These are phyloP conservation scores for Drepana falcataria DNA, from an alignment of 2,888 invertebrate species.

Conservation along the genomic window DNA sequence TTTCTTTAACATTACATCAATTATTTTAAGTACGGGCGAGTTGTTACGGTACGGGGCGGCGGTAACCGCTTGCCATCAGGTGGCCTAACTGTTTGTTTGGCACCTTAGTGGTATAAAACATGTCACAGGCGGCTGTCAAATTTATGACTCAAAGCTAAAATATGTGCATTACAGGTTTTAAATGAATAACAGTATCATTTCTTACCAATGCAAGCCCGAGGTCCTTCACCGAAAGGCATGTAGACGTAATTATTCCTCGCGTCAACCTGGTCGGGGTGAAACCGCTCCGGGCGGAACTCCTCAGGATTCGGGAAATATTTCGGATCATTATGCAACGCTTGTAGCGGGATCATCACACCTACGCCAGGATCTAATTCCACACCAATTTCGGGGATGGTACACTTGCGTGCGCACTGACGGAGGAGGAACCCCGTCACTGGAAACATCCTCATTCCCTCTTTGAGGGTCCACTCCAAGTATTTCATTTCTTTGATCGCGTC, in stretches of 20 bases:
- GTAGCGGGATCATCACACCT: constrained; percentile 32
- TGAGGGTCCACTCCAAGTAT: constrained; percentile 44
- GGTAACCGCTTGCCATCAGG: no score
- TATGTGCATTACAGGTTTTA: background rate
- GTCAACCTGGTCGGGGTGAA: constrained; percentile 31
- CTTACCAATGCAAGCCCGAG: constrained; percentile 55
- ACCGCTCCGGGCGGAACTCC: constrained; percentile 49
- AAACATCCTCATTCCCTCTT: constrained; percentile 50
- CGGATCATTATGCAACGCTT: constrained; percentile 48
- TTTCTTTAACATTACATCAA: no score
- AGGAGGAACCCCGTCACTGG: constrained; percentile 48
- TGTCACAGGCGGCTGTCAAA: no score
- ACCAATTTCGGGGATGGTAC: constrained; percentile 39
- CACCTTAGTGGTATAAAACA: no score
- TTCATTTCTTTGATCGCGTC: constrained; percentile 35
- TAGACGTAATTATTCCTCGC: constrained; percentile 38
- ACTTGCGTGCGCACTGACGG: constrained; percentile 34
- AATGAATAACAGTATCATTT: no score
- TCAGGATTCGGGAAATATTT: constrained; percentile 42
- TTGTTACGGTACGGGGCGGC: no score
- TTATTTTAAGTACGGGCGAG: no score
- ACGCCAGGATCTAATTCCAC: constrained; percentile 44
- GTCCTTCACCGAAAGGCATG: constrained; percentile 55
- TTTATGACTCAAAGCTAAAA: background rate
- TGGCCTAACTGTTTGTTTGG: no score